These are phyloP conservation scores for Itoplectis maculator DNA, from an alignment of 2,888 invertebrate genomes.

Conservation along the genomic window DNA sequence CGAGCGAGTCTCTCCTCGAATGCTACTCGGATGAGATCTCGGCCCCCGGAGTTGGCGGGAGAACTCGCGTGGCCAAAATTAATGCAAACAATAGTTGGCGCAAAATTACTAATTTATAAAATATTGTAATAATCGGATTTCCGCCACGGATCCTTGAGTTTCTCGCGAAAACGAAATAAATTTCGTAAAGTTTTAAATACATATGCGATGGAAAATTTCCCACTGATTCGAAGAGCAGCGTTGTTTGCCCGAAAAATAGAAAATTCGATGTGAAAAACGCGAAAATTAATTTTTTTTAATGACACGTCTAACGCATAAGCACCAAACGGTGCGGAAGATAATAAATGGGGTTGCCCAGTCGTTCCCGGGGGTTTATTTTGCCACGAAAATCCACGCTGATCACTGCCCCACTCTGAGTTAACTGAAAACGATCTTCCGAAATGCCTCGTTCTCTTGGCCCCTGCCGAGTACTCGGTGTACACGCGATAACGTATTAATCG, in stretches of 20 bases:
- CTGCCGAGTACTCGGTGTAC: constrained; percentile 9
- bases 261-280: too few species aligned
- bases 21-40: constrained; percentile 6
- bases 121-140: too few species aligned
- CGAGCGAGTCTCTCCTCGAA: background rate
- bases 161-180: too few species aligned
- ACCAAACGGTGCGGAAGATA: too few species aligned
- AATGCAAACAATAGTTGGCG: background rate
- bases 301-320: too few species aligned
- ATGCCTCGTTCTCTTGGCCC: constrained; percentile 1
- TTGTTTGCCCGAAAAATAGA: too few species aligned
- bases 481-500: constrained; percentile 75
- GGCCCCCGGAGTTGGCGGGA: background rate
- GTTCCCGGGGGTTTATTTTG: background rate
- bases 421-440: constrained; percentile 31
- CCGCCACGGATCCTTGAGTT: too few species aligned
- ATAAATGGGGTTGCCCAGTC: background rate
- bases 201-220: too few species aligned
- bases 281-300: too few species aligned
- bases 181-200: too few species aligned
- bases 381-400: background rate
- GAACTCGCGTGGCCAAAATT: background rate
- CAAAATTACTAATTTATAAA: background rate
- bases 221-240: too few species aligned
- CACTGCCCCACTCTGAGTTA: background rate